Evolutionary conservation across 1,140 invertebrate genomes (phyloP).

Genomic region (Pararge aegeria): DNA sequence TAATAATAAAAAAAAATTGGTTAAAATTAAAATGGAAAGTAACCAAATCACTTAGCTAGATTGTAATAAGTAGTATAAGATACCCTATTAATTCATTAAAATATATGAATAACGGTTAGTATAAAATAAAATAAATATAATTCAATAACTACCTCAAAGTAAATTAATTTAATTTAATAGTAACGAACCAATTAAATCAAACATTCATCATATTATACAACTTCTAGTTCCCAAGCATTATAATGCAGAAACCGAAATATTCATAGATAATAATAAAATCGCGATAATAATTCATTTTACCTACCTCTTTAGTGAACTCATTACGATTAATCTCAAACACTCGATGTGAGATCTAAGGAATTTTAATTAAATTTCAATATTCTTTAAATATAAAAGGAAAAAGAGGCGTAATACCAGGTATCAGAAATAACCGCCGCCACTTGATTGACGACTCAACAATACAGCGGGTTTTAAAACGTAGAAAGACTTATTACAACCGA

Average conservation of each 20-base stretch:
- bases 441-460: conserved; percentile 71
- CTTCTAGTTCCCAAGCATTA: no score
- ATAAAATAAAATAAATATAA: no score
- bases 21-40: no score
- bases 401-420: conserved; percentile 48
- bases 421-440: conserved; percentile 41
- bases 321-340: conserved; percentile 46
- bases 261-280: conserved; percentile 2
- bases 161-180: no score
- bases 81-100: no score
- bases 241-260: background rate
- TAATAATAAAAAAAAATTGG: no score
- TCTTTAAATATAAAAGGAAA: conserved; percentile 56
- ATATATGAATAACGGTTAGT: no score
- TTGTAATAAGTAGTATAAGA: no score
- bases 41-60: no score
- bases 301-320: conserved; percentile 17
- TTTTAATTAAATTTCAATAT: conserved; percentile 71
- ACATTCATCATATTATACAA: no score
- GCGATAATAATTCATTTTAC: conserved; percentile 3
- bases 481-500: conserved; percentile 64
- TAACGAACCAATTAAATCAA: no score
- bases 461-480: conserved; percentile 43
- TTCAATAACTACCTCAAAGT: no score
- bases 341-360: conserved; percentile 52